Evolutionary conservation across 1,140 invertebrate genomes (phyloP).

Genomic region (Heliconius hewitsoni): DNA sequence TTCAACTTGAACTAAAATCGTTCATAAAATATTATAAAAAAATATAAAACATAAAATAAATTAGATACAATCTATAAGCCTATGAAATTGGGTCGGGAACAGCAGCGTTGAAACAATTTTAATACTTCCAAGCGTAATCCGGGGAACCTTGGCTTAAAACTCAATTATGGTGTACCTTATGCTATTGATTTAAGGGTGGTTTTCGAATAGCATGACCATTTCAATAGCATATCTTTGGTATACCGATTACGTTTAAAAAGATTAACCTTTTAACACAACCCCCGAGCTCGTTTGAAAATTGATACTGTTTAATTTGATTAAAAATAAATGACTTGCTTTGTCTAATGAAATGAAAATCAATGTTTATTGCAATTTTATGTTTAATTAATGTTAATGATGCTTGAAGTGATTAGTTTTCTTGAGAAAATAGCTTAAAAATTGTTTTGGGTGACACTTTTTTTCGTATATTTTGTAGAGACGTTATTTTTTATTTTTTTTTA

Average conservation of each 20-base stretch:
- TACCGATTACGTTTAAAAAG: constrained; percentile 31
- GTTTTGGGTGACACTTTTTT: too few relatives aligned
- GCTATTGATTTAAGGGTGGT: neutral
- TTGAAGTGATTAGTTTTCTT: neutral
- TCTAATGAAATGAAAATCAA: constrained; percentile 16
- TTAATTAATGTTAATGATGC: neutral
- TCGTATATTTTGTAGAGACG: too few relatives aligned
- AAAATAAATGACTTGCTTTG: constrained; percentile 18
- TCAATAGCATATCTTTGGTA: constrained; percentile 18
- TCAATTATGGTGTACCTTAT: neutral
- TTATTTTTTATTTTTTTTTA: too few relatives aligned
- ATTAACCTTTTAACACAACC: constrained; percentile 37
- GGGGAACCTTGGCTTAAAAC: constrained; percentile 6
- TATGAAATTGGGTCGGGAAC: constrained; percentile 49
- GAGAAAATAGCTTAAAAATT: neutral
- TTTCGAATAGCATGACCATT: neutral
- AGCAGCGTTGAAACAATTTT: constrained; percentile 52
- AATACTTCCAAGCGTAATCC: constrained; percentile 48
- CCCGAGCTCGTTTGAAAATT: constrained; percentile 27
- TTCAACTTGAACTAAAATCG: neutral
- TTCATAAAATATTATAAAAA: neutral
- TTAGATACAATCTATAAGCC: constrained; percentile 46
- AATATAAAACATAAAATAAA: constrained; percentile 30
- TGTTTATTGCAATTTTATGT: constrained; percentile 1
- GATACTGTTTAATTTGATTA: constrained; percentile 29